A percentile compares a stretch with the other conserved stretches of the same genome.
Evolutionary conservation across 1,140 invertebrate species (phyloP).

Genomic region (Calycopis cecrops): DNA sequence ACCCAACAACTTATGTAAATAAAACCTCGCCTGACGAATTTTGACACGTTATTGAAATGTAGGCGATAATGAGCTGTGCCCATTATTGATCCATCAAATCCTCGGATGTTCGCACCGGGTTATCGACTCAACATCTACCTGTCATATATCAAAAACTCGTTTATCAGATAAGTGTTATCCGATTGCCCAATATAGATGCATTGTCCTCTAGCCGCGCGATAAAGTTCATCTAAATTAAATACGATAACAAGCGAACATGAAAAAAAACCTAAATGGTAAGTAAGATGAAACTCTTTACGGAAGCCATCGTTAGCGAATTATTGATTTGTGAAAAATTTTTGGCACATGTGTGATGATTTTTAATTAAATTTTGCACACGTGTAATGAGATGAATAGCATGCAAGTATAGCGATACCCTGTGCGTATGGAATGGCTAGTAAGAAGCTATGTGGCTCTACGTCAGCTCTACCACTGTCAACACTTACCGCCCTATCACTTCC

Average conservation of each 20-base stretch:
- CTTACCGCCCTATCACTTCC: constrained; percentile 69
- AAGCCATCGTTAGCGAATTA: too few relatives aligned
- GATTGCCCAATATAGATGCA: constrained; percentile 41
- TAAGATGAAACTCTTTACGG: too few relatives aligned
- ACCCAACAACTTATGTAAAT: too few relatives aligned
- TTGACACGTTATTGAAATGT: too few relatives aligned
- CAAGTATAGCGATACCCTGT: constrained; percentile 2
- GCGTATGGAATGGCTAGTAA: constrained; percentile 36
- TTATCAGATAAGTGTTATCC: constrained; percentile 50
- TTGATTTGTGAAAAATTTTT: too few relatives aligned
- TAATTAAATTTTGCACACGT: too few relatives aligned
- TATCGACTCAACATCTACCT: constrained; percentile 46
- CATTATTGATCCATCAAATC: constrained; percentile 3
- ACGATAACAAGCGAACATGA: too few relatives aligned
- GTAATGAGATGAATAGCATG: not conserved
- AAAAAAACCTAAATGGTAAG: too few relatives aligned
- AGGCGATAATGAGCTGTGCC: not conserved
- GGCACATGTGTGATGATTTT: too few relatives aligned
- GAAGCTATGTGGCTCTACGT: constrained; percentile 56
- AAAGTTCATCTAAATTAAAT: not conserved
- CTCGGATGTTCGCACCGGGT: not conserved
- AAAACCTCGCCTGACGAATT: too few relatives aligned
- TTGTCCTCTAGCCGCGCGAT: constrained; percentile 3
- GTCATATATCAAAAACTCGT: constrained; percentile 31
- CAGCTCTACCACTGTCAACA: constrained; percentile 51